phyloP scores from a whole-genome alignment of 2,888 invertebrate genomes.

The Cactoblastis cactorum region DNA sequence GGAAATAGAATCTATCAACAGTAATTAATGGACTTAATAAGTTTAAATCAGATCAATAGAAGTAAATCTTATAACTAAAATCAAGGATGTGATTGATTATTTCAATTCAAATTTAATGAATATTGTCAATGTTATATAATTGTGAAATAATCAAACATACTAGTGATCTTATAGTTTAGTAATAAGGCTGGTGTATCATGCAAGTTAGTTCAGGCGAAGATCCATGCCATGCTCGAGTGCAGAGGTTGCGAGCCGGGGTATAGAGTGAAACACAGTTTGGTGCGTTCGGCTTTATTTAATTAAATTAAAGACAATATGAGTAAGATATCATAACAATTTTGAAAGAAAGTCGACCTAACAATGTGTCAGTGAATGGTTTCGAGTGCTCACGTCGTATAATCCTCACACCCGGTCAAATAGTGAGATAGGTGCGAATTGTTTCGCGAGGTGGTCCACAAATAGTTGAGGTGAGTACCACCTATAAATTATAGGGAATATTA shows the following conservation, averaged over 20 bases:
- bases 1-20: constrained; percentile 19
- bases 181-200: constrained; percentile 47
- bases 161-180: constrained; percentile 27
- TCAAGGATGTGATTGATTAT: constrained; percentile 39
- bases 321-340: constrained; percentile 53
- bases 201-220: constrained; percentile 54
- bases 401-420: constrained; percentile 23
- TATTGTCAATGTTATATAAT: not conserved
- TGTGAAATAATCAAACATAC: constrained; percentile 45
- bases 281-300: constrained; percentile 74
- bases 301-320: constrained; percentile 54
- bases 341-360: constrained; percentile 50
- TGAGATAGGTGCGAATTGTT: constrained; percentile 39
- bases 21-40: constrained; percentile 18
- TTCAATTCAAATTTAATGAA: constrained; percentile 21
- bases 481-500: constrained; percentile 41
- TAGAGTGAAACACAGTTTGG: constrained; percentile 78
- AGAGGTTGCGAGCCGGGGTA: constrained; percentile 58
- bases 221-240: constrained; percentile 74
- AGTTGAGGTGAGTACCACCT: constrained; percentile 36
- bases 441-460: constrained; percentile 46
- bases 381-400: constrained; percentile 49
- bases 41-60: constrained; percentile 13
- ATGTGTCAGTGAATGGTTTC: constrained; percentile 54
- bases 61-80: constrained; percentile 32